Base-by-base conservation (phyloP, 2,797 vertebrate species). In the Neosilurus mollespiculum region DNA sequence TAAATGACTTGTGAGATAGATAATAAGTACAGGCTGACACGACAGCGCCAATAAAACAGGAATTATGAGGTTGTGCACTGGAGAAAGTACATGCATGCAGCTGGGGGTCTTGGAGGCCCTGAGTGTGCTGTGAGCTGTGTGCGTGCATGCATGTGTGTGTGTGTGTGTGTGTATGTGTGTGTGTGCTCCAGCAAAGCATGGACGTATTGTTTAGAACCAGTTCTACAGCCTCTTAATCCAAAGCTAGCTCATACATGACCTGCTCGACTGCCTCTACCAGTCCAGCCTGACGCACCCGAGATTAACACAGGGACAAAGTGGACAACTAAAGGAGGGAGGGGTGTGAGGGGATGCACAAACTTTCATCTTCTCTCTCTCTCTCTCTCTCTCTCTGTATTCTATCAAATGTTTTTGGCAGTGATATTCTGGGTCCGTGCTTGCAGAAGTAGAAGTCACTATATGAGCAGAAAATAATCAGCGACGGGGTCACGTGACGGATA, bases 241-340 rank as follows among this genome's bases (percentile, higher is more conserved):
- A 92, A 87, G 78, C 86, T 83, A 89, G 83, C 91, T 92, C 92
- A 93, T 90, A 92, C 65, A 70, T 88, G 93, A 94, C 93, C 85
- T 90, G 93, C 93, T 94, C 86, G 88, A 91, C 94, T 91, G 92
- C 92, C 88, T 90, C 81, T 88, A 93, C 94, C 85, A 89, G 94
- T 92, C 90, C 83, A 70, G 89, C 85, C 83, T 90, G 88, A 89
- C 79, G 15, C 18, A 53, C 53, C 49, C 30, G 12, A 73, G 54
- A 75, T 82, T 26, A 83, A 12, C 70, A 86, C 34, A 72, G 22
- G 69, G 80, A 75, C 5, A 73, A 65, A 6, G 30, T 43, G 51
- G 18, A 78, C 53, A 49, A 9, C 0, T 9, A 43, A 43, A 43
- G 20, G n/a, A 62, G 72, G 14, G 9, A 49, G 9, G 43, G 51